Conservation (phyloP, 1,140 invertebrate species). For the Tetramorium parvispinum region DNA sequence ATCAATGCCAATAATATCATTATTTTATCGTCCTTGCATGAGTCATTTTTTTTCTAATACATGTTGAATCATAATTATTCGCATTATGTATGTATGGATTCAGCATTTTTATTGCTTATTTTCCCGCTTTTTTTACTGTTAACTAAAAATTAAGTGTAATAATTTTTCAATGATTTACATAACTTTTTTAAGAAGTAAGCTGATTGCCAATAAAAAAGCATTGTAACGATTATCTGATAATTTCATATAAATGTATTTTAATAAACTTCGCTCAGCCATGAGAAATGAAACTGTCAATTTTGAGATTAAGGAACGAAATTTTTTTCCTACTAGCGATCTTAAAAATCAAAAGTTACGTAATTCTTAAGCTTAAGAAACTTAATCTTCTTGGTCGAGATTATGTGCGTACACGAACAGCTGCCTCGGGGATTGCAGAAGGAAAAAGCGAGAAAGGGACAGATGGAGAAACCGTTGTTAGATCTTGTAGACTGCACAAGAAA, state of each 20-base stretch:
- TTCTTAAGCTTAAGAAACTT: constrained; percentile 50
- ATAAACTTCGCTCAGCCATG: not conserved
- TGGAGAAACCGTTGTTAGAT: constrained; percentile 58
- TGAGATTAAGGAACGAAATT: constrained; percentile 25
- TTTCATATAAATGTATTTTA: not conserved
- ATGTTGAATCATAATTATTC: constrained; percentile 1
- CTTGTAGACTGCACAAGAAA: constrained; percentile 60
- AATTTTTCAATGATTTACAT: not conserved
- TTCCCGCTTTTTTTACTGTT: not conserved
- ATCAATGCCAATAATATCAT: constrained; percentile 40
- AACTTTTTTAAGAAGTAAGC: not conserved
- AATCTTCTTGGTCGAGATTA: constrained; percentile 58
- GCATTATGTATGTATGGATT: constrained; percentile 1
- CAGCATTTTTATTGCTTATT: not conserved
- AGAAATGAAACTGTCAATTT: not conserved
- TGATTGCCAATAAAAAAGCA: not conserved
- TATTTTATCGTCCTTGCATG: constrained; percentile 45
- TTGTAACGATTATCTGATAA: not conserved
- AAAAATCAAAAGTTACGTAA: constrained; percentile 16
- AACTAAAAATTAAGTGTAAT: not conserved
- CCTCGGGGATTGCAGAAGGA: not conserved
- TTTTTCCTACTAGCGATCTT: not conserved
- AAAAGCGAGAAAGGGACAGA: not conserved
- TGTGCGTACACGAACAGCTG: constrained; percentile 19
- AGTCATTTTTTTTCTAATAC: constrained; percentile 20